Conservation (phyloP, 2,797 vertebrate species). For the Megaceryle alcyon region DNA sequence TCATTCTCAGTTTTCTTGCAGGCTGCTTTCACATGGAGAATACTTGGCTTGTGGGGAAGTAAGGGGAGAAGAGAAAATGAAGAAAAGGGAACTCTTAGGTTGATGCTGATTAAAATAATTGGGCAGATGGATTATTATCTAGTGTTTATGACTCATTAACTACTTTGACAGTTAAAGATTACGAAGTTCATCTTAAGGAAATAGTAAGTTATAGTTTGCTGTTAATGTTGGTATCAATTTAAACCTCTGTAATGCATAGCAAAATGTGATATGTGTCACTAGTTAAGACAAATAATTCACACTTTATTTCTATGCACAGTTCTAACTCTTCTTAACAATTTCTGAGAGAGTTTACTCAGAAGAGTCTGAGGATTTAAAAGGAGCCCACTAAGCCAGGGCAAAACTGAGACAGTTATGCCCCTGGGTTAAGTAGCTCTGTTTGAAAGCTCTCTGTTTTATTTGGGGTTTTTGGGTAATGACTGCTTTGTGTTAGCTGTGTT, state of each 20-base stretch:
- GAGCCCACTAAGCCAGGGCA: not conserved
- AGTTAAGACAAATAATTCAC: not conserved
- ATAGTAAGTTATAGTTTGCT: slow-evolving; percentile 42
- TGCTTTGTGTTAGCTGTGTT: not conserved
- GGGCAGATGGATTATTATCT: slow-evolving; percentile 7
- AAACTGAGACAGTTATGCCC: not conserved
- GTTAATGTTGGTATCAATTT: not conserved
- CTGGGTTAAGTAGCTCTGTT: not conserved
- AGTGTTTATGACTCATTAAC: not conserved
- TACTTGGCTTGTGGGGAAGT: slow-evolving; percentile 7
- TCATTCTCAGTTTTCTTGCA: slow-evolving; percentile 37
- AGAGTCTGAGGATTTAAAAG: not conserved
- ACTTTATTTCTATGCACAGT: not conserved
- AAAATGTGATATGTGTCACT: not conserved
- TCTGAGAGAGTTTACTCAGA: not conserved
- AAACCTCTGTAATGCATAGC: not conserved
- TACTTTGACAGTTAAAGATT: slow-evolving; percentile 28
- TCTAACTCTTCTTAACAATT: not conserved
- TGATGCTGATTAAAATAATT: slow-evolving; percentile 20
- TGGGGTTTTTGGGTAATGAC: not conserved
- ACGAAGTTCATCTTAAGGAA: slow-evolving; percentile 36
- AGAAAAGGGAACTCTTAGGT: slow-evolving; percentile 22
- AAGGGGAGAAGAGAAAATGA: slow-evolving; percentile 40
- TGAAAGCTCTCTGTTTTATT: not conserved
- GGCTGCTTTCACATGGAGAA: slow-evolving; percentile 2